Conservation (phyloP, 2,888 invertebrate species). For the Drosophila tanythrix region DNA sequence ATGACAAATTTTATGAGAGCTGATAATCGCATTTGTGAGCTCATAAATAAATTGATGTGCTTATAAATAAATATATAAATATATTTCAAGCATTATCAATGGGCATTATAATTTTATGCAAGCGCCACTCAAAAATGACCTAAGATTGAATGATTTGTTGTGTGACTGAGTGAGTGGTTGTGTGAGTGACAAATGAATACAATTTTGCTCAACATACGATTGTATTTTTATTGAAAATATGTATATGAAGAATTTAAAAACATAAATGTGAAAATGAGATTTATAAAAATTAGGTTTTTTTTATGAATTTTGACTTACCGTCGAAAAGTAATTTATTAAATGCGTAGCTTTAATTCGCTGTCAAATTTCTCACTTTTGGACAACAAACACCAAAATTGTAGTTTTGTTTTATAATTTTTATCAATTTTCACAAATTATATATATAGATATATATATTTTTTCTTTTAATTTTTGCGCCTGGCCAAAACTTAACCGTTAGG, state of each 20-base stretch:
- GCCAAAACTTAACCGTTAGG: conserved; percentile 61
- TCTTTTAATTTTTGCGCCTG: conserved; percentile 15
- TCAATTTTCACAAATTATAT: conserved; percentile 16
- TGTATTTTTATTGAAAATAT: background rate
- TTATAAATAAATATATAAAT: conserved; percentile 47
- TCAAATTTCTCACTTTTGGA: background rate
- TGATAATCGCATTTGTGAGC: conserved; percentile 41
- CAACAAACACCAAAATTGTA: background rate
- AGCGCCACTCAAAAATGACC: conserved; percentile 52
- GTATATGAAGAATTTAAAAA: background rate
- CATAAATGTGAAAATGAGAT: background rate
- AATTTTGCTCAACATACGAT: conserved; percentile 1
- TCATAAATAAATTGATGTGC: conserved; percentile 18
- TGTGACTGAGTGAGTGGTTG: conserved; percentile 5
- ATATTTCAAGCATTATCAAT: conserved; percentile 52
- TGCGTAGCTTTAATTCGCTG: background rate
- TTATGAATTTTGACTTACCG: conserved; percentile 28
- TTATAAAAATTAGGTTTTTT: background rate
- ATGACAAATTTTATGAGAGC: conserved; percentile 17
- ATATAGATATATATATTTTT: background rate
- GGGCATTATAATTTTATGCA: conserved; percentile 18
- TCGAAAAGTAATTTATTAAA: background rate
- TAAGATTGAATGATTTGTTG: conserved; percentile 28
- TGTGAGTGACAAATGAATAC: background rate
- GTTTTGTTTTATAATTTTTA: background rate